Evolutionary conservation across 2,797 vertebrate genomes (phyloP).

Genomic region (Alca torda): DNA sequence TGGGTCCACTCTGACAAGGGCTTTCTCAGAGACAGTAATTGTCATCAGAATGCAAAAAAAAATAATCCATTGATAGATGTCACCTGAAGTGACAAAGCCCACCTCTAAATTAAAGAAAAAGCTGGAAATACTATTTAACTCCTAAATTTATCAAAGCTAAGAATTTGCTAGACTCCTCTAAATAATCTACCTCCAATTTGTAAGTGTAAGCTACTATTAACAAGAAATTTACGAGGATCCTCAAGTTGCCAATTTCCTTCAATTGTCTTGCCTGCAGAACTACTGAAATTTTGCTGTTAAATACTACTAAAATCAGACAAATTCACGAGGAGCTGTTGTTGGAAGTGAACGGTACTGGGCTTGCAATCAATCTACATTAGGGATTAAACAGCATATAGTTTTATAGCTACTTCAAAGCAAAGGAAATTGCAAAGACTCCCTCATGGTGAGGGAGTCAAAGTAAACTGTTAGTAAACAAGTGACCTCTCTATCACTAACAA

Average conservation of each 20-base stretch:
- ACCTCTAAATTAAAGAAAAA: neutral
- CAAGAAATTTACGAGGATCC: neutral
- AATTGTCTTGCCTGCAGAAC: neutral
- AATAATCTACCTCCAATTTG: neutral
- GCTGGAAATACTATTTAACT: neutral
- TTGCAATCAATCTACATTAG: neutral
- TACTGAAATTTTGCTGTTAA: neutral
- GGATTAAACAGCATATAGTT: neutral
- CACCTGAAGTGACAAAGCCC: neutral
- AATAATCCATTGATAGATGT: neutral
- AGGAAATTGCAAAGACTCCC: neutral
- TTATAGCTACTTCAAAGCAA: neutral
- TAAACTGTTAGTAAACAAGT: neutral
- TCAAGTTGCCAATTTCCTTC: neutral
- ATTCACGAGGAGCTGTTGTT: neutral
- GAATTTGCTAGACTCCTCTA: neutral
- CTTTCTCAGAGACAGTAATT: neutral
- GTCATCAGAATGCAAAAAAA: neutral
- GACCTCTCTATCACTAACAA: neutral
- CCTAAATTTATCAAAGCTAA: neutral
- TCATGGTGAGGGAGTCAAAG: too few species aligned
- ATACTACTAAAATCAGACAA: neutral
- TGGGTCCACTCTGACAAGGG: neutral
- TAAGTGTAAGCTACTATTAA: neutral
- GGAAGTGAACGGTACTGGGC: neutral